Base-by-base conservation (phyloP, 64 coral and sea anemone species). In the Stichodactyla mertensii region DNA sequence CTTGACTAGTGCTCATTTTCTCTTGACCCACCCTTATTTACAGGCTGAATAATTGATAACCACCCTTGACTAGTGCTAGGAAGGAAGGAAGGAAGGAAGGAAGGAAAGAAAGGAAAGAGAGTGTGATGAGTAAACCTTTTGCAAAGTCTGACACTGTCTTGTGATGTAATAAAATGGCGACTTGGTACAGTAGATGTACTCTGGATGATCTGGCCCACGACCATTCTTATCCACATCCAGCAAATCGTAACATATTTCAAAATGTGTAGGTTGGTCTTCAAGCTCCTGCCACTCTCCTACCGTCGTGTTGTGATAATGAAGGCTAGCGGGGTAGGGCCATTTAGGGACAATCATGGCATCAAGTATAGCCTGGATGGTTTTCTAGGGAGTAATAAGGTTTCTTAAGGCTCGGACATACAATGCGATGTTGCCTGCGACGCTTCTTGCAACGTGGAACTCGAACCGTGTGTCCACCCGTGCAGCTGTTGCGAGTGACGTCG, bases 191-290 rank as follows among this genome's bases (percentile, higher is more conserved):
- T 71, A 87, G 24, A 67, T 28, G 79, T 91, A 91, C 15, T 70
- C 8, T 27, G 90, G 56, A 18, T 91, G 81, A 71, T 87, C 27
- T 10, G 90, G 90, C n/a, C 16, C 56, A 55, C 58, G 60, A 36
- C 85, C 90, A 54, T 83, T 71, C 7, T 80, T 24, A 52, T 91
- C 90, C 61, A 79, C 66, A 13, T 92, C 90, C 52, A 92, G 5
- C 59, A 92, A 62, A 28, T 92, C 90, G 52, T 83, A 92, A 4
- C 84, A 69, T 6, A 92, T 57, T 10, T 92, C 77, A 83, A 92
- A 83, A 51, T 92, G 90, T 51, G 90, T 92, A 19, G 90, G 90
- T 24, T 78, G 86, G 61, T 92, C 90, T 10, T 87, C 84, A 57
- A 92, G 77, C 5, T 82, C 55, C 28, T 83, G 51, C 90, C 90